These are phyloP conservation scores for Acrossocheilus wenchowensis DNA, from an alignment of 2,797 vertebrate species.

Conservation along the genomic window DNA sequence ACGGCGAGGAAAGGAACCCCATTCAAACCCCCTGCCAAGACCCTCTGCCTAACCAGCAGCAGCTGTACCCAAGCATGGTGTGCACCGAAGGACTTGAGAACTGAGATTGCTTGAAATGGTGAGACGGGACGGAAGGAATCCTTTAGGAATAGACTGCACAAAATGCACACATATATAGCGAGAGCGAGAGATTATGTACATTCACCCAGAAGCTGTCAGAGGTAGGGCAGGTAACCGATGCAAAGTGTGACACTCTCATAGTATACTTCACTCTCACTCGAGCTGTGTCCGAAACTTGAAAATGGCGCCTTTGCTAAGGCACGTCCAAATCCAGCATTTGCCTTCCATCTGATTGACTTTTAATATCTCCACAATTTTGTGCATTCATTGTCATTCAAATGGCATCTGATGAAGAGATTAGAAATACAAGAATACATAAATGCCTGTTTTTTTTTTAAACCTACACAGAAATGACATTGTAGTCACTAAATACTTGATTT, in stretches of 20 bases:
- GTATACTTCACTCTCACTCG: background rate
- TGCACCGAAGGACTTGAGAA: constrained; percentile 79
- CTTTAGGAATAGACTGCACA: constrained; percentile 17
- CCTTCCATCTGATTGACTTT: background rate
- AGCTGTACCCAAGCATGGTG: constrained; percentile 78
- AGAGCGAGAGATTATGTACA: constrained; percentile 18
- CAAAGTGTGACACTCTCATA: constrained; percentile 33
- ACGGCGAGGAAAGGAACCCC: constrained; percentile 78
- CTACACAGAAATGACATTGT: background rate
- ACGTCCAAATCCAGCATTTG: background rate
- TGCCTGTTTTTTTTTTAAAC: background rate
- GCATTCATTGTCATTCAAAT: background rate
- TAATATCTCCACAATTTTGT: background rate
- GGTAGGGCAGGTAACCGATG: constrained; percentile 19
- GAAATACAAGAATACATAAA: background rate
- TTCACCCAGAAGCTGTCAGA: constrained; percentile 44
- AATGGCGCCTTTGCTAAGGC: background rate
- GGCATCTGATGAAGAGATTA: background rate
- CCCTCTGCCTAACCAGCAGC: constrained; percentile 65
- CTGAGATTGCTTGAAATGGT: constrained; percentile 68
- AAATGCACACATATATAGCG: constrained; percentile 21
- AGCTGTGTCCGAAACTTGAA: constrained; percentile 16
- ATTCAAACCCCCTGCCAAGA: constrained; percentile 67
- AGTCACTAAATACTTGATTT: background rate
- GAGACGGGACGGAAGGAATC: background rate